These are phyloP conservation scores for Himalopsyche japonica DNA, from an alignment of 2,888 invertebrate species.

Conservation along the genomic window DNA sequence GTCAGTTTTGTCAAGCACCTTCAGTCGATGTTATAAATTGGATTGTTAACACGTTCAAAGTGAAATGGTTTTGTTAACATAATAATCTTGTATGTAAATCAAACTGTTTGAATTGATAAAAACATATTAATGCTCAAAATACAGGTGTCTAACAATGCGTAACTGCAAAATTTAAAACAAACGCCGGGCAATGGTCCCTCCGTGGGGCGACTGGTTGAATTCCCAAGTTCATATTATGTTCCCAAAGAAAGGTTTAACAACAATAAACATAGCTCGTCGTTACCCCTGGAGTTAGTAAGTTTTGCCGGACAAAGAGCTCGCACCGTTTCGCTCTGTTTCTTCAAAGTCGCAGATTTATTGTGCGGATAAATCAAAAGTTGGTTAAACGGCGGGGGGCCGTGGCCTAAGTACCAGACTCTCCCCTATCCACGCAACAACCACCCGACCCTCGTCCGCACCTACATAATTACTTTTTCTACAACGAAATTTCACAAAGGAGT, in stretches of 20 bases:
- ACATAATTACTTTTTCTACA: conserved; percentile 1
- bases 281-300: neutral
- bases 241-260: neutral
- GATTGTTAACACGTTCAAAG: too few species aligned
- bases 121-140: too few species aligned
- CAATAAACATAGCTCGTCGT: neutral
- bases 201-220: neutral
- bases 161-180: neutral
- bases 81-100: too few species aligned
- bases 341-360: conserved; percentile 16
- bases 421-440: neutral
- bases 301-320: neutral
- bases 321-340: conserved; percentile 17
- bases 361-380: conserved; percentile 20
- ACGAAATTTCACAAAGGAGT: neutral
- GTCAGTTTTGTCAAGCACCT: too few species aligned
- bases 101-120: too few species aligned
- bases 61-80: too few species aligned
- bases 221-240: neutral
- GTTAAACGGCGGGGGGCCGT: conserved; percentile 19
- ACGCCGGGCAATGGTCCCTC: neutral
- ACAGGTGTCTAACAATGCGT: neutral
- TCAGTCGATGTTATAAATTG: too few species aligned
- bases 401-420: neutral
- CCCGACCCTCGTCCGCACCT: neutral